phyloP scores from a whole-genome alignment of 2,797 vertebrate species.

The Bryconaethiops microstoma region DNA sequence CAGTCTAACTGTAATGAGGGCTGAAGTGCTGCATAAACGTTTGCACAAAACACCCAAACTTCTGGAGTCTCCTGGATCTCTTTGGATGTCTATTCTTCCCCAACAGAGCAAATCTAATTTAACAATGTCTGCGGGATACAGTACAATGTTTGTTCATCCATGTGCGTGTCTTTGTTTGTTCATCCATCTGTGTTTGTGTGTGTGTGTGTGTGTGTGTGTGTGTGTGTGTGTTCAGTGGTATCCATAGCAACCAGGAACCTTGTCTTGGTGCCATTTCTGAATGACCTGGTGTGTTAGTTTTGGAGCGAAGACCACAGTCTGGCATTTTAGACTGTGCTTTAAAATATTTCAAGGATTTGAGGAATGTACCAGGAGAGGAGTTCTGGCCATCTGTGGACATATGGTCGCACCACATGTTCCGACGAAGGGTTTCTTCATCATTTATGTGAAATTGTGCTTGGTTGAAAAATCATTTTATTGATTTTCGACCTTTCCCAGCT shows the following conservation, averaged over 20 bases:
- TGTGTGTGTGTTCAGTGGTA: conserved; percentile 13
- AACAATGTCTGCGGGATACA: not conserved
- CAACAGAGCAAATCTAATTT: conserved; percentile 8
- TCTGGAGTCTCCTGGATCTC: not conserved
- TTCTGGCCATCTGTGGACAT: not conserved
- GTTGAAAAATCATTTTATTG: not conserved
- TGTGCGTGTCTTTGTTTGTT: no score
- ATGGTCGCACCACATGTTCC: not conserved
- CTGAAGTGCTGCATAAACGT: not conserved
- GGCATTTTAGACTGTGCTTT: conserved; percentile 11
- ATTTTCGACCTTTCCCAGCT: not conserved
- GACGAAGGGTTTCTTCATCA: not conserved
- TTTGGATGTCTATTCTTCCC: not conserved
- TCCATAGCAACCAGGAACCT: conserved; percentile 27
- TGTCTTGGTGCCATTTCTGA: conserved; percentile 15
- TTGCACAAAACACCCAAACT: conserved; percentile 8
- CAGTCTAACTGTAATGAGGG: not conserved
- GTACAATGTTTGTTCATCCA: conserved; percentile 17
- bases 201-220: not conserved
- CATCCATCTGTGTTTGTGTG: no score
- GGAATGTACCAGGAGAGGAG: not conserved
- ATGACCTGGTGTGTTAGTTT: conserved; percentile 18
- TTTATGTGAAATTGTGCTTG: not conserved
- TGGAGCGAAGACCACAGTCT: conserved; percentile 22
- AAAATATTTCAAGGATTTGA: conserved; percentile 10